Conservation (phyloP, 2,888 invertebrate species). For the Tuta absoluta region DNA sequence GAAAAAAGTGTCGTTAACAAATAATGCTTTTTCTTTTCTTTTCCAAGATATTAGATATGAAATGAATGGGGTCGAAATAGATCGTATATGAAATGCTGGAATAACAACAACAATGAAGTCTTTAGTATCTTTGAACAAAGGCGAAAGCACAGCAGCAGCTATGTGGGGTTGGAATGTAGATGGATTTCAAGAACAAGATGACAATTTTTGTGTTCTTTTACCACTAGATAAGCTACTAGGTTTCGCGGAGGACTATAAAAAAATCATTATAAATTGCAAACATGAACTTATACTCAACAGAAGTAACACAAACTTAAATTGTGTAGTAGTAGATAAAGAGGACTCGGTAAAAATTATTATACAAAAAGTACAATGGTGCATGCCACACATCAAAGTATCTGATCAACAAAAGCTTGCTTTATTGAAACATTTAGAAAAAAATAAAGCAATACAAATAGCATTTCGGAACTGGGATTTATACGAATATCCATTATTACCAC, state of each 20-base stretch:
- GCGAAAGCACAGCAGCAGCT: background rate
- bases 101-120: constrained; percentile 39
- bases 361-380: constrained; percentile 29
- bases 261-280: constrained; percentile 53
- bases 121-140: background rate
- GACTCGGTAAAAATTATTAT: constrained; percentile 33
- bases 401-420: constrained; percentile 17
- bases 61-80: constrained; percentile 32
- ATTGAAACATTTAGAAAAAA: constrained; percentile 10
- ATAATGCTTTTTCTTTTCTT: constrained; percentile 24
- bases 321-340: constrained; percentile 33
- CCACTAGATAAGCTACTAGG: constrained; percentile 27
- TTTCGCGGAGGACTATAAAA: constrained; percentile 46
- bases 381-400: constrained; percentile 14
- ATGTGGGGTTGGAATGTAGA: too few species aligned
- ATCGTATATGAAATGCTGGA: constrained; percentile 32
- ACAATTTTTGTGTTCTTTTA: constrained; percentile 34
- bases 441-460: constrained; percentile 33
- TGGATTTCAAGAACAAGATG: background rate
- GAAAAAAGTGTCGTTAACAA: constrained; percentile 23
- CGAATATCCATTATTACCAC: constrained; percentile 51
- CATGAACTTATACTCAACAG: constrained; percentile 55
- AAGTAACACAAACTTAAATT: constrained; percentile 43
- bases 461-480: constrained; percentile 56
- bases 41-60: constrained; percentile 30